Evolutionary conservation across 2,113 vertebrate genomes (phyloP).

Genomic region (Alouatta palliata): DNA sequence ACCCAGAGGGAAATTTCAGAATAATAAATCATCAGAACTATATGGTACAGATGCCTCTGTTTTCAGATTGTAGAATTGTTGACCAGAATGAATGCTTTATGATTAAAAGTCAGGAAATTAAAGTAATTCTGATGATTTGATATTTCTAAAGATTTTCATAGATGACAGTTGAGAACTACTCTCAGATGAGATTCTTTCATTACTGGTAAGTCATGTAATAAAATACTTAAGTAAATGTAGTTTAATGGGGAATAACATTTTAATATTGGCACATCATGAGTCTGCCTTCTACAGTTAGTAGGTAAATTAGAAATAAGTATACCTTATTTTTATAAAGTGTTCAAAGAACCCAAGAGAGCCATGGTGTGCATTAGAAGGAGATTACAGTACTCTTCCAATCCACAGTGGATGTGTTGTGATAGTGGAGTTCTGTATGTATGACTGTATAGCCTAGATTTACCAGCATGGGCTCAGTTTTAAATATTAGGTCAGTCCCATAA

Average conservation of each 20-base stretch:
- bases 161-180: background rate
- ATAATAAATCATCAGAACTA: background rate
- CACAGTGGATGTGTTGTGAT: background rate
- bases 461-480: background rate
- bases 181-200: background rate
- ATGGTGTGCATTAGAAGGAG: background rate
- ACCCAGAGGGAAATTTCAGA: background rate
- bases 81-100: background rate
- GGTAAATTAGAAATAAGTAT: background rate
- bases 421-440: background rate
- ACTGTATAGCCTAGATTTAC: background rate
- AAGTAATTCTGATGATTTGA: background rate
- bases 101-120: background rate
- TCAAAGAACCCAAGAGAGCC: background rate
- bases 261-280: background rate
- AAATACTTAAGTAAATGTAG: background rate
- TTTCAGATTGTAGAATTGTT: constrained; percentile 5
- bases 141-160: background rate
- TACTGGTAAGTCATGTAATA: background rate
- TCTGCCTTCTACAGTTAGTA: background rate
- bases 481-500: background rate
- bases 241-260: background rate
- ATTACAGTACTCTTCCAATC: background rate
- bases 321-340: background rate
- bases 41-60: background rate